Conservation (phyloP, 1,140 invertebrate species). For the Tetramorium simillimum region DNA sequence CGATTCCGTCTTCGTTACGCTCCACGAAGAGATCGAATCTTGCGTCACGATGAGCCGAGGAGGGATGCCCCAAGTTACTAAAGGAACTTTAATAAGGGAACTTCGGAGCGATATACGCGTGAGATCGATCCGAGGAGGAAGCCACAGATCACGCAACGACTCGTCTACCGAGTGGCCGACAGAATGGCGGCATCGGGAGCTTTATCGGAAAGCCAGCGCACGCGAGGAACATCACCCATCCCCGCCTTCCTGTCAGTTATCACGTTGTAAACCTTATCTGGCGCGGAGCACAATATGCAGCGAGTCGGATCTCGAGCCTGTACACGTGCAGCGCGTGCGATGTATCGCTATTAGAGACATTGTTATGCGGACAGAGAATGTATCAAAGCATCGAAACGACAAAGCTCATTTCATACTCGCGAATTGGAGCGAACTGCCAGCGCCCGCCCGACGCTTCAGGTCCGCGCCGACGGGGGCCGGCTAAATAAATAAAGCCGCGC, state of each 20-base stretch:
- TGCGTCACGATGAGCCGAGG: background rate
- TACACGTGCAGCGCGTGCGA: slow-evolving; percentile 18
- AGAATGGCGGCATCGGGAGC: slow-evolving; percentile 63
- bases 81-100: slow-evolving; percentile 68
- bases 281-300: slow-evolving; percentile 49
- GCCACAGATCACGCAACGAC: slow-evolving; percentile 62
- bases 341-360: slow-evolving; percentile 19
- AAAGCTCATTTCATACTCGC: slow-evolving; percentile 26
- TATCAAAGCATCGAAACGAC: background rate
- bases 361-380: slow-evolving; percentile 10
- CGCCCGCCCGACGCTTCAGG: background rate
- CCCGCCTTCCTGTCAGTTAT: slow-evolving; percentile 71
- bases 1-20: background rate
- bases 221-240: slow-evolving; percentile 63
- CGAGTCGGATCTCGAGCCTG: background rate
- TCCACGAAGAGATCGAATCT: slow-evolving; percentile 16
- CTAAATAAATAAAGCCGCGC: slow-evolving; percentile 27
- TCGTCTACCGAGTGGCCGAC: slow-evolving; percentile 59
- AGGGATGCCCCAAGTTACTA: slow-evolving; percentile 48
- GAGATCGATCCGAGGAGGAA: slow-evolving; percentile 60
- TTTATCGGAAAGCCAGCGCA: slow-evolving; percentile 70
- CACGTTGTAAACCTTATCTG: slow-evolving; percentile 75
- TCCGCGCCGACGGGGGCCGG: background rate
- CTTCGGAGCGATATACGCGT: slow-evolving; percentile 3
- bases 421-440: slow-evolving; percentile 16